These are phyloP conservation scores for Zaprionus davidi DNA, from an alignment of 1,140 invertebrate species.

Conservation along the genomic window DNA sequence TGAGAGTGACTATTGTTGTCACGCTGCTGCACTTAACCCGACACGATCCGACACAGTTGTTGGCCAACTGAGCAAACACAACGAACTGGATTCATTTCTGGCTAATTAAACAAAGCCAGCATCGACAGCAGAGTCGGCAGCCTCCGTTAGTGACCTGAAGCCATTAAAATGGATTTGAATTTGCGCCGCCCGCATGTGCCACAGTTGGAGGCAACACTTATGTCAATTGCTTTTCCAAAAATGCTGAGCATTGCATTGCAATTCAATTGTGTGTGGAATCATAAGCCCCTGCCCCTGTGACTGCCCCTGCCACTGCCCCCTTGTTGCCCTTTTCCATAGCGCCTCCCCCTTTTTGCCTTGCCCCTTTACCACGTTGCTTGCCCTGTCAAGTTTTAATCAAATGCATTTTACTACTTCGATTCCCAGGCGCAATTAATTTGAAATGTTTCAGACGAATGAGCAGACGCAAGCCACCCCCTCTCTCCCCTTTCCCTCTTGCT, in stretches of 20 bases:
- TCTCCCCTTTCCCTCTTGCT: conserved; percentile 49
- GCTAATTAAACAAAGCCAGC: conserved; percentile 33
- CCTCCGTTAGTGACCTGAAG: background rate
- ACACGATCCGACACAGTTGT: conserved; percentile 3
- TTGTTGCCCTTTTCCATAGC: conserved; percentile 5
- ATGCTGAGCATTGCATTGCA: conserved; percentile 14
- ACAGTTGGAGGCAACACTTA: background rate
- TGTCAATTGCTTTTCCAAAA: conserved; percentile 12
- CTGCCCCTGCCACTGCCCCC: too few species aligned
- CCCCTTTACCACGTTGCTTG: too few species aligned
- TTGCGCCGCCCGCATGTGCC: conserved; percentile 58
- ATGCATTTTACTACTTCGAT: conserved; percentile 73
- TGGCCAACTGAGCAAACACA: conserved; percentile 7
- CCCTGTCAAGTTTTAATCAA: conserved; percentile 78
- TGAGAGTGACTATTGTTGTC: conserved; percentile 24
- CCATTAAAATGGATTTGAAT: conserved; percentile 62
- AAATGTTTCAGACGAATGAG: conserved; percentile 73
- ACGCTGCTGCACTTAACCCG: conserved; percentile 47
- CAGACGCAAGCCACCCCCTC: conserved; percentile 30
- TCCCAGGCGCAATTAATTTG: conserved; percentile 80
- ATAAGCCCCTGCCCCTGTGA: background rate
- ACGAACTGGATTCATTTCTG: conserved; percentile 24
- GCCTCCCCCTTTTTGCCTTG: background rate
- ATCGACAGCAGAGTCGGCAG: background rate
- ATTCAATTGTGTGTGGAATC: conserved; percentile 15